Percentiles rank a stretch among this genome's conserved stretches.
These are phyloP conservation scores for Cristatella mucedo DNA, from an alignment of 2,888 invertebrate genomes.

Conservation along the genomic window DNA sequence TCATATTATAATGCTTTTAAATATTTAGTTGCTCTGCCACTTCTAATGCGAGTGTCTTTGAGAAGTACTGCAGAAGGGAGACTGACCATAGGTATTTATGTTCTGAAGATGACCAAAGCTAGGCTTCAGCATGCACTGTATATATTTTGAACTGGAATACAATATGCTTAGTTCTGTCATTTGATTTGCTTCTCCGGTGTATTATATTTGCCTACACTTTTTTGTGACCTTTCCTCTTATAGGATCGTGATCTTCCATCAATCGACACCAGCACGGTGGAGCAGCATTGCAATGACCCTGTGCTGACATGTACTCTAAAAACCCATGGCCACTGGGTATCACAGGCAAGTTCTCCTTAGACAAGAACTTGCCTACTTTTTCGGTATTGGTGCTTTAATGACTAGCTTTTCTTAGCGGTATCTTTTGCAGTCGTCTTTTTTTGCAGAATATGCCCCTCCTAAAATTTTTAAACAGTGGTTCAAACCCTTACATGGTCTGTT, in stretches of 20 bases:
- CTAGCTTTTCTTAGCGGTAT: slow-evolving; percentile 1
- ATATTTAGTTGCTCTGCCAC: too few species aligned
- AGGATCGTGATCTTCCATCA: slow-evolving; percentile 52
- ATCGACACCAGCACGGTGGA: slow-evolving; percentile 54
- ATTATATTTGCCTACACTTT: background rate
- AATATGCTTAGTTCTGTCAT: background rate
- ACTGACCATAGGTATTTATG: too few species aligned
- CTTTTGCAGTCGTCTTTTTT: too few species aligned
- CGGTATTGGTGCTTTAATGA: background rate
- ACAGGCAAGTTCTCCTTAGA: slow-evolving; percentile 32
- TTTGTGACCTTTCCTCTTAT: slow-evolving; percentile 9
- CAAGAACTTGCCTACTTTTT: background rate
- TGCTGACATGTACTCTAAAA: slow-evolving; percentile 54
- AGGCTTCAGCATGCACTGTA: background rate
- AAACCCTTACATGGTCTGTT: too few species aligned
- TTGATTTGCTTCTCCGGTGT: background rate
- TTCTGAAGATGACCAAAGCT: too few species aligned
- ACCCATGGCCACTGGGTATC: slow-evolving; percentile 42
- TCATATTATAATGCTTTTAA: too few species aligned
- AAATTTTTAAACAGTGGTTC: too few species aligned
- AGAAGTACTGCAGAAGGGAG: too few species aligned
- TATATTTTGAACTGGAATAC: background rate
- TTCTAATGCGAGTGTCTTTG: too few species aligned
- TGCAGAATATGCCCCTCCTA: too few species aligned
- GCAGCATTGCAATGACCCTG: slow-evolving; percentile 61